A percentile compares a stretch with the other conserved stretches of the same genome.
These are phyloP conservation scores for Platyscapa corneri DNA, from an alignment of 1,140 invertebrate species.

Conservation along the genomic window DNA sequence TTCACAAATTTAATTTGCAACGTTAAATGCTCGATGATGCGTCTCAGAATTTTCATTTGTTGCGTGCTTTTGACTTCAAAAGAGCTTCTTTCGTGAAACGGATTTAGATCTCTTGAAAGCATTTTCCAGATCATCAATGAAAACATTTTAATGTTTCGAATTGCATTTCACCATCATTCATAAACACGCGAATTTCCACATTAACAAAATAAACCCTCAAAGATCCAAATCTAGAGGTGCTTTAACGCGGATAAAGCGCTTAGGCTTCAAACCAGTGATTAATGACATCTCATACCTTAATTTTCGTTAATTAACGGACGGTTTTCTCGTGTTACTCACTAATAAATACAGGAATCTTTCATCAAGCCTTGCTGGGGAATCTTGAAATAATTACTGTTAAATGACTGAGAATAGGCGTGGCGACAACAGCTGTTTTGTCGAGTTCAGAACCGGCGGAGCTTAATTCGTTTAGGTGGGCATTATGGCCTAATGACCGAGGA, in stretches of 20 bases:
- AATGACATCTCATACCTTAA: no score
- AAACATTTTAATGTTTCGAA: neutral
- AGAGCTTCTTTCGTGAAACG: neutral
- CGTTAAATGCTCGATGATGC: no score
- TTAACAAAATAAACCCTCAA: no score
- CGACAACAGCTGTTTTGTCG: neutral
- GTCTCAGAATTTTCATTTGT: neutral
- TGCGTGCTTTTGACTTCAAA: no score
- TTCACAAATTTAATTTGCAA: no score
- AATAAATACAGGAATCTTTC: neutral
- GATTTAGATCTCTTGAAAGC: neutral
- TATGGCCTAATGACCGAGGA: neutral
- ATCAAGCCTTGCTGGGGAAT: neutral
- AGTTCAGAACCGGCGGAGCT: neutral
- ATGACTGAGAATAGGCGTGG: neutral
- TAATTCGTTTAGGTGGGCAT: neutral
- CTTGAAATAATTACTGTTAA: constrained; percentile 8
- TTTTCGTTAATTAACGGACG: no score
- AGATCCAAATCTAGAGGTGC: no score
- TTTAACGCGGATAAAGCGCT: no score
- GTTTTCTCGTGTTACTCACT: no score
- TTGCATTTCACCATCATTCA: neutral
- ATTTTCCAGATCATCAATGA: neutral
- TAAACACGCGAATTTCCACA: no score
- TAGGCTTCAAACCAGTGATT: no score